A percentile compares a stretch with the other conserved stretches of the same genome.
Evolutionary conservation across 2,888 invertebrate species (phyloP).

Genomic region (Apeira syringaria): DNA sequence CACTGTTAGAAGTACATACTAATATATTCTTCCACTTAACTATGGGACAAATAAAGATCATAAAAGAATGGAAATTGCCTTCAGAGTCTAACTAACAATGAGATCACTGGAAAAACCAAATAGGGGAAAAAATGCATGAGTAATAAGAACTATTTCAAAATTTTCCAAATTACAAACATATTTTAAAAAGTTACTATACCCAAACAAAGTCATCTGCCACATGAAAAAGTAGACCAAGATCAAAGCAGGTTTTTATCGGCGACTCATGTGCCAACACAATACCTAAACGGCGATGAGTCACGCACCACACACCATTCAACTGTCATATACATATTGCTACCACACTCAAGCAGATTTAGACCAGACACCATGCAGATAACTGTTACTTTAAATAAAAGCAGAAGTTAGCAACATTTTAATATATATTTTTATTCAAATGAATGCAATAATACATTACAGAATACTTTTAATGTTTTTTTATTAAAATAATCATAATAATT

Average conservation of each 20-base stretch:
- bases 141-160: too few species aligned
- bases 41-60: too few species aligned
- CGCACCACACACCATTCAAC: background rate
- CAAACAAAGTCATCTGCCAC: background rate
- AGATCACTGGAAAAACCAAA: too few species aligned
- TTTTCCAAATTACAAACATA: too few species aligned
- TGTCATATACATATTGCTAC: conserved; percentile 7
- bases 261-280: conserved; percentile 5
- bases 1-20: too few species aligned
- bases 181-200: conserved; percentile 2
- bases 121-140: too few species aligned
- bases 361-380: conserved; percentile 6
- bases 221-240: conserved; percentile 10
- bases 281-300: conserved; percentile 15
- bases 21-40: too few species aligned
- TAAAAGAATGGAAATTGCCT: too few species aligned
- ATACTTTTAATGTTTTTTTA: conserved; percentile 75
- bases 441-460: conserved; percentile 81
- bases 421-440: conserved; percentile 84
- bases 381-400: conserved; percentile 53
- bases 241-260: conserved; percentile 9
- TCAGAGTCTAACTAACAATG: too few species aligned
- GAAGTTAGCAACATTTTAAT: conserved; percentile 82
- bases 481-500: conserved; percentile 81
- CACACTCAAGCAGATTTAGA: conserved; percentile 6